These are phyloP conservation scores for Philhelius pedissequus DNA, from an alignment of 2,888 invertebrate species.

Conservation along the genomic window DNA sequence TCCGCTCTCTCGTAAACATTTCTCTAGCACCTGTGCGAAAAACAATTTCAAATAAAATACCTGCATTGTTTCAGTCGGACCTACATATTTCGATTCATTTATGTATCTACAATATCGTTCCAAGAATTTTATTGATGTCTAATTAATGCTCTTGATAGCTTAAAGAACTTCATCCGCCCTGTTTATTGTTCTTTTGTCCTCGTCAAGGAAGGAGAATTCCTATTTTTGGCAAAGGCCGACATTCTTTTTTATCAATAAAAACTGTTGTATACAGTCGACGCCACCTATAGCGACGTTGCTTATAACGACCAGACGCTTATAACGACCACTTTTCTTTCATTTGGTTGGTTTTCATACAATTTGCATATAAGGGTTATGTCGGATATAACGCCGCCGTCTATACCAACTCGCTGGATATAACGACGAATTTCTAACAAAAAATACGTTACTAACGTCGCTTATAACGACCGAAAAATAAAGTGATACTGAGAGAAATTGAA, in stretches of 20 bases:
- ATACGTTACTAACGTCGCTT: no score
- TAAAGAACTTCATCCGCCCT: not conserved
- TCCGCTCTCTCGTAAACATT: not conserved
- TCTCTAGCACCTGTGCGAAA: not conserved
- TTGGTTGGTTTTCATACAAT: no score
- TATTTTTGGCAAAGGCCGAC: constrained; percentile 26
- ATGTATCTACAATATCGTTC: not conserved
- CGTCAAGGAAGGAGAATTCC: constrained; percentile 4
- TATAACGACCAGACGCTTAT: no score
- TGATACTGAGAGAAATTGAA: no score
- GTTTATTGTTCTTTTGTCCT: constrained; percentile 38
- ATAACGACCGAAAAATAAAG: no score
- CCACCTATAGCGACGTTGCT: no score
- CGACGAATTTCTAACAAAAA: no score
- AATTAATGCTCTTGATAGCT: constrained; percentile 30
- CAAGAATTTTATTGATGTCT: constrained; percentile 12
- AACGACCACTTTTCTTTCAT: no score
- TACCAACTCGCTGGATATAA: no score
- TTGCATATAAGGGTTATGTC: no score
- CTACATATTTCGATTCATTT: not conserved
- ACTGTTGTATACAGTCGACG: no score
- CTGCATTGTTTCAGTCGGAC: not conserved
- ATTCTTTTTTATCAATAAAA: not conserved
- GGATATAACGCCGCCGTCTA: no score
- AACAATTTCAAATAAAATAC: not conserved